A percentile compares a stretch with the other conserved stretches of the same genome.
Evolutionary conservation across 1,140 invertebrate species (phyloP).

Genomic region (Drosophila yakuba): DNA sequence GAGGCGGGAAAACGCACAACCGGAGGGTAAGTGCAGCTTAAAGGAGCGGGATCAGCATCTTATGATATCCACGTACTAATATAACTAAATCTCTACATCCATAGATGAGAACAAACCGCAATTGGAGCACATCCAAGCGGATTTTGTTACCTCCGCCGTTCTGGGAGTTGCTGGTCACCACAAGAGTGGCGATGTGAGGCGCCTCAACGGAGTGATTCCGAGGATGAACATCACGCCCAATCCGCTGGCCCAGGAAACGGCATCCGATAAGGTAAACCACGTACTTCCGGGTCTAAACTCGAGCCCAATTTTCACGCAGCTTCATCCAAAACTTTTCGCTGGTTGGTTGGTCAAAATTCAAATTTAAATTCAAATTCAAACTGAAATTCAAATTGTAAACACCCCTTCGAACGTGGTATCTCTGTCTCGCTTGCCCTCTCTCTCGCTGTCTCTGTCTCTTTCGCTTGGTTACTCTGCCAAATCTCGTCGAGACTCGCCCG

Average conservation of each 20-base stretch:
- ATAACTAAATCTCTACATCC: background rate
- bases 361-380: slow-evolving; percentile 7
- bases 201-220: slow-evolving; percentile 87
- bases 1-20: slow-evolving; percentile 85
- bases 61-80: too few species aligned
- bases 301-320: slow-evolving; percentile 27
- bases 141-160: slow-evolving; percentile 84
- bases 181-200: slow-evolving; percentile 70
- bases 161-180: slow-evolving; percentile 68
- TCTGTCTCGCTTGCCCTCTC: slow-evolving; percentile 30
- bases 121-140: slow-evolving; percentile 85
- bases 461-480: slow-evolving; percentile 13
- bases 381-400: slow-evolving; percentile 21
- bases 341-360: slow-evolving; percentile 81
- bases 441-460: slow-evolving; percentile 26
- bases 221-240: slow-evolving; percentile 90
- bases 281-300: background rate
- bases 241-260: slow-evolving; percentile 87
- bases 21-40: slow-evolving; percentile 82
- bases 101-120: slow-evolving; percentile 79
- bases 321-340: slow-evolving; percentile 68
- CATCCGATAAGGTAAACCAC: slow-evolving; percentile 78
- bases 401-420: slow-evolving; percentile 20
- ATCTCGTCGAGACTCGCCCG: slow-evolving; percentile 27
- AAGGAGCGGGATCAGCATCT: too few species aligned